These are phyloP conservation scores for Caenorhabditis doughertyi DNA, from an alignment of 2,888 invertebrate species.

Conservation along the genomic window DNA sequence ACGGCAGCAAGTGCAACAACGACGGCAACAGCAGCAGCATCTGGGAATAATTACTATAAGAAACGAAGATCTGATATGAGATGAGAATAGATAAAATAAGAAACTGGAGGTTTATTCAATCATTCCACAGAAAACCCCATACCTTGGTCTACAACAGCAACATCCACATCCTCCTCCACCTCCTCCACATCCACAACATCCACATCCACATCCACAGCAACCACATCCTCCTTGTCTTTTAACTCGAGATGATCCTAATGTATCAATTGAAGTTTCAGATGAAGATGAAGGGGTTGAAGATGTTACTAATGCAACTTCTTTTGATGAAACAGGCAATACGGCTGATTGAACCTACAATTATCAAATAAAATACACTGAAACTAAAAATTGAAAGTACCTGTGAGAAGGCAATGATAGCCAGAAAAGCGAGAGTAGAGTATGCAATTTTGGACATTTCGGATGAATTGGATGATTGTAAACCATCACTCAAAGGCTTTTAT, in stretches of 20 bases:
- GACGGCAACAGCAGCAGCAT: constrained; percentile 62
- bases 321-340: constrained; percentile 41
- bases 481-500: constrained; percentile 13
- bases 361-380: constrained; percentile 6
- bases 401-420: constrained; percentile 33
- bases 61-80: not conserved
- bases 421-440: constrained; percentile 26
- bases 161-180: constrained; percentile 47
- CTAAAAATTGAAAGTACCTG: constrained; percentile 4
- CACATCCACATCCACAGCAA: constrained; percentile 57
- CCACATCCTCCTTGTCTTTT: constrained; percentile 56
- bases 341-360: constrained; percentile 31
- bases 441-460: constrained; percentile 34
- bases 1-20: constrained; percentile 66
- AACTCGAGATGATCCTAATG: constrained; percentile 59
- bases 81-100: no score
- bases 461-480: not conserved
- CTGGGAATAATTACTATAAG: constrained; percentile 6
- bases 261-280: constrained; percentile 57
- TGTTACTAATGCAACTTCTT: constrained; percentile 23
- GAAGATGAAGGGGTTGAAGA: constrained; percentile 29
- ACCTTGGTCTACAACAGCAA: constrained; percentile 62
- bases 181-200: constrained; percentile 57
- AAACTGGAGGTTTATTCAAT: no score
- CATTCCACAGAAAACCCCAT: no score